Base-by-base conservation (phyloP, 2,797 vertebrate genomes). In the Varecia variegata region DNA sequence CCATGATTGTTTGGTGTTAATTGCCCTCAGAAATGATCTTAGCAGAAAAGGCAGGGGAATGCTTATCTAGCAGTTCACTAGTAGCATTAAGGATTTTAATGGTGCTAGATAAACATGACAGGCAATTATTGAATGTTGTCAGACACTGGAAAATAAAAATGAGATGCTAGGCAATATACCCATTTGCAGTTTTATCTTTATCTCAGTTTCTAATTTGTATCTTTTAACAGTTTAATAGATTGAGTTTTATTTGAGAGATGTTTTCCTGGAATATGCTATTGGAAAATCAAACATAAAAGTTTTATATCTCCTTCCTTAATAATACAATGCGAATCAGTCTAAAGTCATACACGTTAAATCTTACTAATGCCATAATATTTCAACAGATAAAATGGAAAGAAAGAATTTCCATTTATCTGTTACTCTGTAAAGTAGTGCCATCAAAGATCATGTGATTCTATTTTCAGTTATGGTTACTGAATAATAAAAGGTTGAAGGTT, bases 1-100 rank as follows among this genome's bases (percentile, higher is more conserved):
- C 88, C 43, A 2, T 90, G 90, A 96, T 92, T 95, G 2, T 86
- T 97, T 91, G 35, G 2, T 93, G 18, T 68, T 97, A 86, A 83
- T 95, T 97, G 67, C 62, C 96, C 96, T 97, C 83, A 91, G 14
- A 94, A 95, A 89, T 82, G 52, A 94, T 96, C 84, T 96, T 54
- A 77, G 58, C 68, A 54, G 67, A 97, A 68, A 90, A 96, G 54
- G 47, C 32, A 96, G 23, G 81, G 79, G 35, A 97, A 20, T 76
- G 97, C 93, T 97, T 90, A 93, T 73, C 47, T 90, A 79, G 68
- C 68, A 90, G 56, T 91, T 94, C 81, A 18, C 86, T 79, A 43
- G 84, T 47, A 90, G 0, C 65, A 13, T 27, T 97, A 97, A 96
- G 81, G 90, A 96, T 84, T 96, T 96, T 96, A 95, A 77, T 93